Evolutionary conservation across 2,888 invertebrate species (phyloP).

Genomic region (Drosophila koepferae): DNA sequence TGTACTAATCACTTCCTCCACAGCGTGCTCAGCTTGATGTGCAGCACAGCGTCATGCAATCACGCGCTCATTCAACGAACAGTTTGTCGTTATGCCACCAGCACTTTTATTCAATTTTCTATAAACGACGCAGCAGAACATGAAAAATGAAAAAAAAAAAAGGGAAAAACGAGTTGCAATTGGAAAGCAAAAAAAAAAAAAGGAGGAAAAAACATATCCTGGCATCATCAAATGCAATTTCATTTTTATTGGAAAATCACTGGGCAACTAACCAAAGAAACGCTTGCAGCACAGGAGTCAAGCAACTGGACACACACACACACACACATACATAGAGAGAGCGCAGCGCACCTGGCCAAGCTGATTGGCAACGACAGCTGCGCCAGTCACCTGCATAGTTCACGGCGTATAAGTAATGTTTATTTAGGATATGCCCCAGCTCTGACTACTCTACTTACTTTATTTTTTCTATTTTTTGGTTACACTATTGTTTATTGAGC

Average conservation of each 20-base stretch:
- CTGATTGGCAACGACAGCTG: slow-evolving; percentile 64
- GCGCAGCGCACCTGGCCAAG: slow-evolving; percentile 32
- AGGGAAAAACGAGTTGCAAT: slow-evolving; percentile 2
- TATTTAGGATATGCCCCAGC: slow-evolving; percentile 27
- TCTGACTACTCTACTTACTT: neutral
- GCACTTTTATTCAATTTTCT: slow-evolving; percentile 79
- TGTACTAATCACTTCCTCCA: slow-evolving; percentile 73
- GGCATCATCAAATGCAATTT: slow-evolving; percentile 80
- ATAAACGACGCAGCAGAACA: slow-evolving; percentile 63
- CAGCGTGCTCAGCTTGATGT: slow-evolving; percentile 16
- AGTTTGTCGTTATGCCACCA: slow-evolving; percentile 78
- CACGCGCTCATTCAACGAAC: slow-evolving; percentile 74
- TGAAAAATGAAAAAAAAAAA: slow-evolving; percentile 40
- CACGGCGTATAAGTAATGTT: slow-evolving; percentile 34
- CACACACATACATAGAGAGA: neutral
- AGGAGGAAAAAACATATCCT: slow-evolving; percentile 62
- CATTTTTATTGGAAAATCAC: slow-evolving; percentile 79
- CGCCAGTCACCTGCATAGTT: slow-evolving; percentile 52
- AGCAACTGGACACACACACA: slow-evolving; percentile 19
- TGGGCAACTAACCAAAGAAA: slow-evolving; percentile 71
- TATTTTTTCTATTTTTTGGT: neutral
- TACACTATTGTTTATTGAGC: slow-evolving; percentile 37
- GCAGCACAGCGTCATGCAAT: slow-evolving; percentile 53
- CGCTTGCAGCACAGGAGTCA: slow-evolving; percentile 38
- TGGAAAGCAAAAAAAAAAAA: slow-evolving; percentile 17